phyloP scores from a whole-genome alignment of 2,113 vertebrate species.

The Platanista minor region DNA sequence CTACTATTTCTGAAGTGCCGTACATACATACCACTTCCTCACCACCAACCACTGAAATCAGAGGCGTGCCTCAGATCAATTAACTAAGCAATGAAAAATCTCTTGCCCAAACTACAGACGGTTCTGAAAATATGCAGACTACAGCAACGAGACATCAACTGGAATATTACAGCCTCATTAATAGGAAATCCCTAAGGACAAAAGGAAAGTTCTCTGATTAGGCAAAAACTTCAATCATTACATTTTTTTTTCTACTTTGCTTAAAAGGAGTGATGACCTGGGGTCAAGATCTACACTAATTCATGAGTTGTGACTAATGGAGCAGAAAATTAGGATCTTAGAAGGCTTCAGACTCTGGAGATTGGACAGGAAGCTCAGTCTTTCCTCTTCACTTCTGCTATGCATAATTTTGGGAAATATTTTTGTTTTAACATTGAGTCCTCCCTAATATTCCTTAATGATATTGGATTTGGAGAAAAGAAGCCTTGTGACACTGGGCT shows the following conservation, averaged over 20 bases:
- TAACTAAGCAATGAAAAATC: background rate
- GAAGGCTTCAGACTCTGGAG: background rate
- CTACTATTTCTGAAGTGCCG: background rate
- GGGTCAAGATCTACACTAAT: conserved; percentile 55
- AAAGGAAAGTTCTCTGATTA: conserved; percentile 54
- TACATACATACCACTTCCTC: background rate
- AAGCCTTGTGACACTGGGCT: background rate
- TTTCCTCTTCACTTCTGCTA: conserved; percentile 9
- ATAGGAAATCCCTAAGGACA: conserved; percentile 10
- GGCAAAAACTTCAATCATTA: conserved; percentile 49
- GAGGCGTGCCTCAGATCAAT: background rate
- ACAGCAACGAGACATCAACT: conserved; percentile 4
- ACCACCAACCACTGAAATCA: background rate
- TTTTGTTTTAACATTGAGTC: background rate
- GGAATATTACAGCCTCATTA: conserved; percentile 32
- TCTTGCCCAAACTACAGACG: background rate
- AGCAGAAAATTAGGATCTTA: conserved; percentile 60
- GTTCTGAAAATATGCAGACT: conserved; percentile 24
- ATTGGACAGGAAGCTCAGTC: background rate
- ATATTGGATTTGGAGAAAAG: background rate
- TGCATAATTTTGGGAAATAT: background rate
- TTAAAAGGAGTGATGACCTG: conserved; percentile 46
- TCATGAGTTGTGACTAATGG: conserved; percentile 48
- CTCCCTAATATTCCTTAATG: background rate
- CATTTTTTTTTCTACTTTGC: conserved; percentile 32